phyloP scores from a whole-genome alignment of 2,888 invertebrate species.

The Ditula angustiorana region DNA sequence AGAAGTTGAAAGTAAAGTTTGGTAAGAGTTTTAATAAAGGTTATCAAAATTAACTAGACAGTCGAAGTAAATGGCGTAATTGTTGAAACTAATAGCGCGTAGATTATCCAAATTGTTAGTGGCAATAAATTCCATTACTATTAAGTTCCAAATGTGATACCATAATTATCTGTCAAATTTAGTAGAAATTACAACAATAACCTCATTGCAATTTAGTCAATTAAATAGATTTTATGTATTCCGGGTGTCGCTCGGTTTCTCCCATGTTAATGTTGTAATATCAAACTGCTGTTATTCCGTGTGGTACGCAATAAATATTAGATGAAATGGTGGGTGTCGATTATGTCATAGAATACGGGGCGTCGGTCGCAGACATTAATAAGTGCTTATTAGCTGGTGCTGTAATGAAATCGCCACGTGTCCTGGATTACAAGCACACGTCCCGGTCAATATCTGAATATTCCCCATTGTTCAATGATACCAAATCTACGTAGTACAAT shows the following conservation, averaged over 20 bases:
- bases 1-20: not conserved
- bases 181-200: conserved; percentile 29
- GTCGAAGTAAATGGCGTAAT: conserved; percentile 6
- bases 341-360: conserved; percentile 62
- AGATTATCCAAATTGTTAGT: conserved; percentile 21
- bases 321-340: conserved; percentile 73
- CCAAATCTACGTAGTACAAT: conserved; percentile 35
- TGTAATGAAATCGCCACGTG: conserved; percentile 81
- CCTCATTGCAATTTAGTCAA: conserved; percentile 50
- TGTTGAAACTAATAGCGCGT: conserved; percentile 18
- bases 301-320: conserved; percentile 79
- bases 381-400: conserved; percentile 76
- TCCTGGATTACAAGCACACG: conserved; percentile 67
- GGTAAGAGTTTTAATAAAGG: no score
- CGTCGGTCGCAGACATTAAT: conserved; percentile 70
- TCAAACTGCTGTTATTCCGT: conserved; percentile 72
- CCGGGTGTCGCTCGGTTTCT: conserved; percentile 53
- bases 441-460: conserved; percentile 57
- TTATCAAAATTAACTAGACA: not conserved
- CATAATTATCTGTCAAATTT: conserved; percentile 25
- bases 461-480: conserved; percentile 50
- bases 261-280: conserved; percentile 69
- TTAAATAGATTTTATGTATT: conserved; percentile 60
- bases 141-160: conserved; percentile 23
- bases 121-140: not conserved